Evolutionary conservation across 2,113 vertebrate species (phyloP).

Genomic region (Hymenochirus boettgeri): DNA sequence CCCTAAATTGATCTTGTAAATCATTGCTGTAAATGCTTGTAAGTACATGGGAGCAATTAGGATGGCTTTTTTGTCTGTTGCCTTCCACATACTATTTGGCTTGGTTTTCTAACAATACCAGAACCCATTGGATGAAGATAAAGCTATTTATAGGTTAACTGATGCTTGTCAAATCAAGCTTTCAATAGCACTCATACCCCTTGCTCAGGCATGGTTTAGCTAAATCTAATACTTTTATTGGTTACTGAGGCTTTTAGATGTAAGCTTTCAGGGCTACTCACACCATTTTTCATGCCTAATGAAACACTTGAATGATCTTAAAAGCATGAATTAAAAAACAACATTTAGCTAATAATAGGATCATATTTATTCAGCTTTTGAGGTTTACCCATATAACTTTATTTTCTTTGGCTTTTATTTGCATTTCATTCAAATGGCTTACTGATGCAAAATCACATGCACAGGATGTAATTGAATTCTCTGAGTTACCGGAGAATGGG

Average conservation of each 20-base stretch:
- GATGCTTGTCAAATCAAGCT: slow-evolving; percentile 34
- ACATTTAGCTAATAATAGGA: slow-evolving; percentile 43
- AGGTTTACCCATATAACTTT: slow-evolving; percentile 35
- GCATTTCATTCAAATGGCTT: slow-evolving; percentile 20
- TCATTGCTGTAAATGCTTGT: too few species aligned
- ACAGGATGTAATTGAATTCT: slow-evolving; percentile 24
- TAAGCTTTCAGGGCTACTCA: slow-evolving; percentile 41
- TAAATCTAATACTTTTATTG: slow-evolving; percentile 44
- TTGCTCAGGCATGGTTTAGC: slow-evolving; percentile 40
- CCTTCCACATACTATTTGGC: background rate
- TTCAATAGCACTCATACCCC: slow-evolving; percentile 37
- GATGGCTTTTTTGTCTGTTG: background rate
- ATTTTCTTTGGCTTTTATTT: slow-evolving; percentile 20
- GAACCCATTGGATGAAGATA: slow-evolving; percentile 14
- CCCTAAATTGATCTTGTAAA: too few species aligned
- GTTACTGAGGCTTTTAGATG: slow-evolving; percentile 43
- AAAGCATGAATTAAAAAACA: slow-evolving; percentile 41
- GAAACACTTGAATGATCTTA: slow-evolving; percentile 41
- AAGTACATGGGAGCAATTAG: too few species aligned
- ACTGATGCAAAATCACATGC: slow-evolving; percentile 24
- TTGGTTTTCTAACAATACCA: background rate
- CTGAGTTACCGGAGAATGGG: slow-evolving; percentile 1
- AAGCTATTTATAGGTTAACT: slow-evolving; percentile 37
- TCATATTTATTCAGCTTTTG: slow-evolving; percentile 43
- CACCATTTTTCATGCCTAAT: slow-evolving; percentile 39